Percentiles rank a stretch among this genome's conserved stretches.
These are phyloP conservation scores for Muscicapa striata DNA, from an alignment of 2,797 vertebrate species.

Conservation along the genomic window DNA sequence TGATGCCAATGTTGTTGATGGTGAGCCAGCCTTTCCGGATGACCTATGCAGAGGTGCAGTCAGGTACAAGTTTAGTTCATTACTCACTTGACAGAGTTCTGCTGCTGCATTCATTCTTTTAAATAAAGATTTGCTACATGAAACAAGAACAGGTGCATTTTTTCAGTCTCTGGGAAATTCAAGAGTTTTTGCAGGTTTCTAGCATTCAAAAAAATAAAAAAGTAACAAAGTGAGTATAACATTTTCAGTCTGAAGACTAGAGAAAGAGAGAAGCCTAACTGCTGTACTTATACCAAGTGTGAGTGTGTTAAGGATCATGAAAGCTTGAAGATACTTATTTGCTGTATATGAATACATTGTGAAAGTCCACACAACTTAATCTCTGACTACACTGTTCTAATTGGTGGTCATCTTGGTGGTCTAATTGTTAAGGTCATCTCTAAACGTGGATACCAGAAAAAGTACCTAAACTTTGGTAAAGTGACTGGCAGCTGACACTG, in stretches of 20 bases:
- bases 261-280: background rate
- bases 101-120: background rate
- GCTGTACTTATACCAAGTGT: background rate
- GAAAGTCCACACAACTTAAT: background rate
- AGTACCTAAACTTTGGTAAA: background rate
- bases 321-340: background rate
- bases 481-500: background rate
- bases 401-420: background rate
- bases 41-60: constrained; percentile 81
- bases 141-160: background rate
- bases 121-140: background rate
- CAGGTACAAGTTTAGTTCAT: constrained; percentile 40
- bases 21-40: constrained; percentile 93
- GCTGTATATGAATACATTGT: background rate
- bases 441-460: background rate
- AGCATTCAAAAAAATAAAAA: background rate
- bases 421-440: background rate
- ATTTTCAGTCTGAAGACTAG: background rate
- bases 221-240: background rate
- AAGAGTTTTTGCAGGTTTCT: background rate
- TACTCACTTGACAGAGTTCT: background rate
- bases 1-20: constrained; percentile 92
- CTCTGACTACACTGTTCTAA: background rate
- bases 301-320: background rate
- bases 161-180: constrained; percentile 9